Percentiles rank a stretch among this genome's conserved stretches.
These are phyloP conservation scores for Trichomalopsis sarcophagae DNA, from an alignment of 1,140 invertebrate species.

Conservation along the genomic window DNA sequence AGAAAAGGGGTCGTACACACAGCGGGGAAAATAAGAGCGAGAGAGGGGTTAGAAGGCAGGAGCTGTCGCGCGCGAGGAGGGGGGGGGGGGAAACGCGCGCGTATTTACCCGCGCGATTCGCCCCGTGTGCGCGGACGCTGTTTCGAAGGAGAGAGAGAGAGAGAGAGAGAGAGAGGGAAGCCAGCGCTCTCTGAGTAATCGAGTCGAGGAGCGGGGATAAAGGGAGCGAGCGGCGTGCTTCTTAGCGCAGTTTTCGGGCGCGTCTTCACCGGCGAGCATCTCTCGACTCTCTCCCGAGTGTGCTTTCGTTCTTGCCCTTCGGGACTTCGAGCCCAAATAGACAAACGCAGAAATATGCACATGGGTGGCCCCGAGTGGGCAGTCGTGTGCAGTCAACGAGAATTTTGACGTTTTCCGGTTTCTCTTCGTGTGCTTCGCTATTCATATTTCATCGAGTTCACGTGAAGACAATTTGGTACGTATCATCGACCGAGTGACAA, in stretches of 20 bases:
- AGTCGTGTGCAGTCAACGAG: too few relatives aligned
- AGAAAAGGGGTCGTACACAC: background rate
- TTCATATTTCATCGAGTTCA: too few relatives aligned
- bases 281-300: background rate
- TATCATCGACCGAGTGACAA: background rate
- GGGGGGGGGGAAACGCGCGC: slow-evolving; percentile 16
- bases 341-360: too few relatives aligned
- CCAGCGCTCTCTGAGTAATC: slow-evolving; percentile 14
- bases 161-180: background rate
- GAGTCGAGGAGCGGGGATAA: slow-evolving; percentile 45
- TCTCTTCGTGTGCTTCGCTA: background rate
- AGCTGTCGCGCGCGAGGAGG: background rate
- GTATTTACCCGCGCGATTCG: slow-evolving; percentile 26
- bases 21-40: slow-evolving; percentile 22
- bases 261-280: slow-evolving; percentile 2
- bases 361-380: too few relatives aligned
- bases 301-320: background rate
- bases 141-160: background rate
- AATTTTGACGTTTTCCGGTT: too few relatives aligned
- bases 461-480: background rate
- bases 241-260: slow-evolving; percentile 47
- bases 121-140: background rate
- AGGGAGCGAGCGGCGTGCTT: slow-evolving; percentile 40
- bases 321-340: background rate
- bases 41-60: background rate